Evolutionary conservation across 2,888 invertebrate species (phyloP).

Genomic region (Globia sparganii): DNA sequence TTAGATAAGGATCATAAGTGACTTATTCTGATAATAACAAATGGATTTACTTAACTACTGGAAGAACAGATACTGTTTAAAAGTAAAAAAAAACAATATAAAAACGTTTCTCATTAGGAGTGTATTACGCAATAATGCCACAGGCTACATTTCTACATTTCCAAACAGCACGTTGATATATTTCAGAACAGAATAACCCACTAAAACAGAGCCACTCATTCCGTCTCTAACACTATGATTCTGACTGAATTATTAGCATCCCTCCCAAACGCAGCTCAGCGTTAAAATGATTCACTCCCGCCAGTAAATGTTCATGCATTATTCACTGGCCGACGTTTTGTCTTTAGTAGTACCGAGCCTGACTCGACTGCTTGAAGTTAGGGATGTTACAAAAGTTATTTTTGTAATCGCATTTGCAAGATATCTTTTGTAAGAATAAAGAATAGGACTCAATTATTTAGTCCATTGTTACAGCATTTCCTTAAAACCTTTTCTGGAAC

Average conservation of each 20-base stretch:
- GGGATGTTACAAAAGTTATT: slow-evolving; percentile 11
- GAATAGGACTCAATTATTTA: background rate
- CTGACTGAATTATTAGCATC: slow-evolving; percentile 45
- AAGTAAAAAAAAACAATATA: background rate
- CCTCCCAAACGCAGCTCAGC: slow-evolving; percentile 34
- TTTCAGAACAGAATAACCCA: background rate
- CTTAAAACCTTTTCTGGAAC: background rate
- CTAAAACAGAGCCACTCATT: slow-evolving; percentile 17
- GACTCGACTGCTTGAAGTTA: slow-evolving; percentile 3
- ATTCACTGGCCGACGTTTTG: slow-evolving; percentile 72
- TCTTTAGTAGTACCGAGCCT: slow-evolving; percentile 49
- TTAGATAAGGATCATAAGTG: background rate
- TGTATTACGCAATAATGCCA: no score
- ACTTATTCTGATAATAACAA: background rate
- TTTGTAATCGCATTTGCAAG: background rate
- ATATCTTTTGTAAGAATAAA: background rate
- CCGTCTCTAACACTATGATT: slow-evolving; percentile 36
- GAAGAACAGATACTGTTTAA: background rate
- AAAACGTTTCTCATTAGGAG: background rate
- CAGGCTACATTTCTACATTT: background rate
- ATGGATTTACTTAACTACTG: background rate
- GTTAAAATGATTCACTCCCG: slow-evolving; percentile 73
- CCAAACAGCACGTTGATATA: background rate
- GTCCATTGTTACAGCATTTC: background rate
- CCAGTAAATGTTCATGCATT: slow-evolving; percentile 72